Conservation (phyloP, 2,888 invertebrate species). For the Drosophila atroscutellata region DNA sequence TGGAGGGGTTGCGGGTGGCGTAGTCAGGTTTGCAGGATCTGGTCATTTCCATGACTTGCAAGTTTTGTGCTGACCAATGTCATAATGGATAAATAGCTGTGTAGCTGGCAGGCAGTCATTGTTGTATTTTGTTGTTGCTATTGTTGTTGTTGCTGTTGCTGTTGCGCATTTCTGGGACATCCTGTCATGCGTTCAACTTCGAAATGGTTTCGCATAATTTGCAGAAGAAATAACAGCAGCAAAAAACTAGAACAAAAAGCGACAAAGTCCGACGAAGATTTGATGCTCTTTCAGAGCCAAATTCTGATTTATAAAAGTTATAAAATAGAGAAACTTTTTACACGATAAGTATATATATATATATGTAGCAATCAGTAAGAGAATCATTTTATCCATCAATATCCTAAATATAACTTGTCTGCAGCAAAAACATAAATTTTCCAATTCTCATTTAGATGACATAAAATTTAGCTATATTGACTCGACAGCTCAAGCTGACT, state of each 20-base stretch:
- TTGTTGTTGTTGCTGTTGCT: conserved; percentile 8
- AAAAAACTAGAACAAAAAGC: not conserved
- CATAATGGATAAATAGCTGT: conserved; percentile 58
- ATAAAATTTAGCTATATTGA: not conserved
- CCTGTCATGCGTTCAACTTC: conserved; percentile 82
- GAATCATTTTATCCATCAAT: not conserved
- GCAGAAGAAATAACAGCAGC: conserved; percentile 62
- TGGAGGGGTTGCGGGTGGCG: not conserved
- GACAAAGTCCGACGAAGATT: not conserved
- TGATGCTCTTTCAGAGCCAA: not conserved
- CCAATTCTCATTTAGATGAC: not conserved
- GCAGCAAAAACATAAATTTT: not conserved
- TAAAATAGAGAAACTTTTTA: not conserved
- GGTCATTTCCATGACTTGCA: conserved; percentile 77
- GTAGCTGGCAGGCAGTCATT: conserved; percentile 8
- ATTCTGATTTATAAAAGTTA: not conserved
- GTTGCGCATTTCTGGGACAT: conserved; percentile 47
- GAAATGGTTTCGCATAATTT: conserved; percentile 84
- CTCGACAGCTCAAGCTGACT: not conserved
- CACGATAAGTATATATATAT: not conserved
- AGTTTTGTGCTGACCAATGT: conserved; percentile 81
- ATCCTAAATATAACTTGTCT: not conserved
- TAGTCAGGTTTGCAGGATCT: conserved; percentile 28
- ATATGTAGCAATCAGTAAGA: not conserved
- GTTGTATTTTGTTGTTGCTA: conserved; percentile 5